These are phyloP conservation scores for Aphaenogaster floridana DNA, from an alignment of 1,140 invertebrate species.

Conservation along the genomic window DNA sequence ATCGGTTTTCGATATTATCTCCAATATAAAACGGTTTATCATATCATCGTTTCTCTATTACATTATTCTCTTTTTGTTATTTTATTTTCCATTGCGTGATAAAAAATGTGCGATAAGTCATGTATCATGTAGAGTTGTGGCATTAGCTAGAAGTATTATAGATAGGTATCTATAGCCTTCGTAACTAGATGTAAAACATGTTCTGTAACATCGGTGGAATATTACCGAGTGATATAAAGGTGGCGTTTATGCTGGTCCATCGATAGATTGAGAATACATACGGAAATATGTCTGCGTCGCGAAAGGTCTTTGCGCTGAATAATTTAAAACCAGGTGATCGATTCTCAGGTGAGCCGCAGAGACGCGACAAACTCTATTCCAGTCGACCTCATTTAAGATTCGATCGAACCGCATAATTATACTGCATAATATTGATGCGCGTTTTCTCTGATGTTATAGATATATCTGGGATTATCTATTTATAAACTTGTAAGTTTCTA, in stretches of 20 bases:
- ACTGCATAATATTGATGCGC: constrained; percentile 29
- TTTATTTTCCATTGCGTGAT: not conserved
- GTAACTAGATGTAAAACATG: constrained; percentile 28
- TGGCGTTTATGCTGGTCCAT: constrained; percentile 27
- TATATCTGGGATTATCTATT: constrained; percentile 11
- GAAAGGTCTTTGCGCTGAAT: constrained; percentile 58
- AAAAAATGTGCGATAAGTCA: not conserved
- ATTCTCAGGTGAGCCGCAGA: constrained; percentile 51
- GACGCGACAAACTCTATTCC: constrained; percentile 31
- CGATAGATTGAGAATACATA: constrained; percentile 23
- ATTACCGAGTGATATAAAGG: constrained; percentile 15
- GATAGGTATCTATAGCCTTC: not conserved
- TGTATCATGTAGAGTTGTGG: not conserved
- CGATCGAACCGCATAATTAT: constrained; percentile 47
- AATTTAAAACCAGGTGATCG: constrained; percentile 57
- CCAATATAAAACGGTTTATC: not conserved
- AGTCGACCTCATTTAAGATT: constrained; percentile 50
- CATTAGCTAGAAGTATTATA: constrained; percentile 14
- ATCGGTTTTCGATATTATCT: not conserved
- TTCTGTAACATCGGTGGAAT: constrained; percentile 19
- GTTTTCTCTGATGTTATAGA: not conserved
- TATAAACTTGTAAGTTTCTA: not conserved
- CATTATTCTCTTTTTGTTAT: no score
- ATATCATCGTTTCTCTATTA: not conserved
- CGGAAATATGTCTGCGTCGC: constrained; percentile 30